These are phyloP conservation scores for Phrixothrix hirtus DNA, from an alignment of 2,888 invertebrate genomes.

Conservation along the genomic window DNA sequence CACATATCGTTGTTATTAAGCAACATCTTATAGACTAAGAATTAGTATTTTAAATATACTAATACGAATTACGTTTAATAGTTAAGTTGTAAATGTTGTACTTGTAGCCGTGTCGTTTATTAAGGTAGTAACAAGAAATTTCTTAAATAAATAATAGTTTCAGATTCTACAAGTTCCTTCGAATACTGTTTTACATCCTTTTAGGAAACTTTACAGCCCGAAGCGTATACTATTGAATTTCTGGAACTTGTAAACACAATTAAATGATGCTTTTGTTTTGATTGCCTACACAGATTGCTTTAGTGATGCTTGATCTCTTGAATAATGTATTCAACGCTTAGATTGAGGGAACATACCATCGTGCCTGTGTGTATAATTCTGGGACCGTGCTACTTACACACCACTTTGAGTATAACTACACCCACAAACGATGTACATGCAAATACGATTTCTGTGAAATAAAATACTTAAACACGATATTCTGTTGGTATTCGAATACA, in stretches of 20 bases:
- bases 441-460: background rate
- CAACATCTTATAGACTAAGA: too few relatives aligned
- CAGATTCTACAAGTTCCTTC: background rate
- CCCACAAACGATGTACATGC: background rate
- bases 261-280: slow-evolving; percentile 22
- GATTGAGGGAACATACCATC: slow-evolving; percentile 13
- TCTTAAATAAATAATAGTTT: background rate
- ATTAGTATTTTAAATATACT: too few relatives aligned
- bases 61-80: too few relatives aligned
- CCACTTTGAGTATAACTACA: background rate
- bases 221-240: slow-evolving; percentile 10
- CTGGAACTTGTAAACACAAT: slow-evolving; percentile 19
- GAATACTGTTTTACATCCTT: background rate
- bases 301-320: slow-evolving; percentile 18
- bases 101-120: too few relatives aligned
- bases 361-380: slow-evolving; percentile 12
- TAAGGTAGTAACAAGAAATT: too few relatives aligned
- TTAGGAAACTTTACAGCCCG: slow-evolving; percentile 7
- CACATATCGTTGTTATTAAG: too few relatives aligned
- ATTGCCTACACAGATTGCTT: slow-evolving; percentile 20
- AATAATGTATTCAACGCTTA: slow-evolving; percentile 24
- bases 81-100: too few relatives aligned
- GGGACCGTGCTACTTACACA: slow-evolving; percentile 12
- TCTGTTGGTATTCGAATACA: too few relatives aligned
- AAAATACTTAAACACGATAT: too few relatives aligned